Conservation (phyloP, 2,797 vertebrate genomes). For the Gymnocypris eckloni region DNA sequence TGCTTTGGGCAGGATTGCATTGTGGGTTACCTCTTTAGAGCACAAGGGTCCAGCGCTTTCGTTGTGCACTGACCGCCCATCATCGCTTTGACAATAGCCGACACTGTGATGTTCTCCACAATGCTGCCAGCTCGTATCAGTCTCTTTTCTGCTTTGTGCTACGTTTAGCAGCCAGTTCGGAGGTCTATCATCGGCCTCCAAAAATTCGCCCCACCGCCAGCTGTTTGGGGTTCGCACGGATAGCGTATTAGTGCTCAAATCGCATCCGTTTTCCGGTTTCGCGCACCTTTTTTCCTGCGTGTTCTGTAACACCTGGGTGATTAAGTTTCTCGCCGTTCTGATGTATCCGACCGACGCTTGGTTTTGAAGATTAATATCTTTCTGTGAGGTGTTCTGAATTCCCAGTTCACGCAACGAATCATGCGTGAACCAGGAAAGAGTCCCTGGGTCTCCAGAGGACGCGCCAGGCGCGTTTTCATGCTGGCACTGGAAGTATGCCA, state of each 20-base stretch:
- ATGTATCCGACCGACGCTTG: slow-evolving; percentile 46
- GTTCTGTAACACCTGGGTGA: slow-evolving; percentile 65
- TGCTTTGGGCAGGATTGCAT: slow-evolving; percentile 55
- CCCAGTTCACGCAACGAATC: slow-evolving; percentile 70
- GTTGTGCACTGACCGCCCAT: slow-evolving; percentile 54
- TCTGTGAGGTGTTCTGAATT: slow-evolving; percentile 49
- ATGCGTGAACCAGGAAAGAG: slow-evolving; percentile 64
- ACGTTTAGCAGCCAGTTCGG: slow-evolving; percentile 46
- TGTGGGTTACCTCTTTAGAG: slow-evolving; percentile 67
- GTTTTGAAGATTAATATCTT: slow-evolving; percentile 48
- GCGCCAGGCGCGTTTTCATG: slow-evolving; percentile 36
- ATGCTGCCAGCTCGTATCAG: slow-evolving; percentile 38
- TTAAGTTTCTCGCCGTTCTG: slow-evolving; percentile 55
- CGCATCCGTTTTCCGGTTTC: slow-evolving; percentile 27
- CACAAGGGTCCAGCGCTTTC: slow-evolving; percentile 70
- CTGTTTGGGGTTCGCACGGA: neutral
- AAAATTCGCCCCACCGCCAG: slow-evolving; percentile 67
- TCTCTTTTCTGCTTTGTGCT: slow-evolving; percentile 49
- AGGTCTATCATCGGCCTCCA: slow-evolving; percentile 55
- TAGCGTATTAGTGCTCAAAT: slow-evolving; percentile 30
- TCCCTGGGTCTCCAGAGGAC: neutral
- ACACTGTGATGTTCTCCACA: slow-evolving; percentile 49
- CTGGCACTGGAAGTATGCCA: slow-evolving; percentile 64
- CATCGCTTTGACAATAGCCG: slow-evolving; percentile 61
- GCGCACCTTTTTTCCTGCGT: slow-evolving; percentile 54